phyloP scores from a whole-genome alignment of 2,797 vertebrate genomes.

The Epinephelus awoara region DNA sequence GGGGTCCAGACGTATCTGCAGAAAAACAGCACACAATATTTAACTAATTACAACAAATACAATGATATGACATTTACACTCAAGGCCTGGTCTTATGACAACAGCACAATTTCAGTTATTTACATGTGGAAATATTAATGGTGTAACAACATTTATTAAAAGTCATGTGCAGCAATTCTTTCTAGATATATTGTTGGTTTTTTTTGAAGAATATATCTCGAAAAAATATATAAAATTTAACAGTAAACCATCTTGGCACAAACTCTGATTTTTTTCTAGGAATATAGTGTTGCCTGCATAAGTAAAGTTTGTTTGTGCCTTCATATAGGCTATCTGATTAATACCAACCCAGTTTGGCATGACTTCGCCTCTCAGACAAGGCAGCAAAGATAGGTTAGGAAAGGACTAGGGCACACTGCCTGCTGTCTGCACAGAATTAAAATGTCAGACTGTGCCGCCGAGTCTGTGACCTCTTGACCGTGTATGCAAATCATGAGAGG shows the following conservation, averaged over 20 bases:
- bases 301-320: slow-evolving; percentile 15
- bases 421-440: slow-evolving; percentile 77
- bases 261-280: not conserved
- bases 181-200: no score
- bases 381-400: slow-evolving; percentile 35
- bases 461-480: slow-evolving; percentile 75
- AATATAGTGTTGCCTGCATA: not conserved
- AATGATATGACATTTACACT: not conserved
- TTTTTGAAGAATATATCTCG: no score
- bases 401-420: slow-evolving; percentile 48
- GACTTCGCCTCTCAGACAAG: slow-evolving; percentile 47
- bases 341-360: slow-evolving; percentile 17
- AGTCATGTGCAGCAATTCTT: not conserved
- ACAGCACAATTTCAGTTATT: not conserved
- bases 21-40: not conserved
- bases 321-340: slow-evolving; percentile 14
- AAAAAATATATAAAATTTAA: not conserved
- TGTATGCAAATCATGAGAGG: slow-evolving; percentile 73
- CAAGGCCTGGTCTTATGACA: not conserved
- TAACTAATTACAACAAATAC: not conserved
- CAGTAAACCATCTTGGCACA: not conserved
- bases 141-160: no score
- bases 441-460: slow-evolving; percentile 74
- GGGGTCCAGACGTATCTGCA: no score
- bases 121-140: not conserved